phyloP scores from a whole-genome alignment of 2,888 invertebrate species.

The Eledona agricola region DNA sequence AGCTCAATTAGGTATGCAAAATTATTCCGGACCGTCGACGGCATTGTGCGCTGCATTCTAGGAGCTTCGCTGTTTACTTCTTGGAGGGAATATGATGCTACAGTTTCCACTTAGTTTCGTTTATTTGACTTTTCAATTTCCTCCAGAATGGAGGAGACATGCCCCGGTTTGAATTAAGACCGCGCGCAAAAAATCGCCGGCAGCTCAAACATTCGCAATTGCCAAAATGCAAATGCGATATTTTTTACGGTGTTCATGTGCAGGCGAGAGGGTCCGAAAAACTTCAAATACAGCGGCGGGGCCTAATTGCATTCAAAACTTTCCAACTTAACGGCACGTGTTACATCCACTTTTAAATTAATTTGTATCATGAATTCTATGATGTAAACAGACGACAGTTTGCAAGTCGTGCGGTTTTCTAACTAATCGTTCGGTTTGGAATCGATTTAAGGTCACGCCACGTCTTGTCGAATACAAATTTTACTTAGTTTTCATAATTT shows the following conservation, averaged over 20 bases:
- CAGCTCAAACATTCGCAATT: too few relatives aligned
- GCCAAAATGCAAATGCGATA: too few relatives aligned
- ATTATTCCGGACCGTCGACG: slow-evolving; percentile 46
- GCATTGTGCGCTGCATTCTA: slow-evolving; percentile 37
- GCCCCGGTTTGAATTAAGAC: too few relatives aligned
- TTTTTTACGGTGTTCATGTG: not conserved
- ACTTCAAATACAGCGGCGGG: not conserved
- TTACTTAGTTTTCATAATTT: slow-evolving; percentile 33
- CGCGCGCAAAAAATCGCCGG: too few relatives aligned
- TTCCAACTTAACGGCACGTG: slow-evolving; percentile 54
- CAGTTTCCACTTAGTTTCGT: slow-evolving; percentile 47
- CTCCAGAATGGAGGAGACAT: too few relatives aligned
- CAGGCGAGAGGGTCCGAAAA: not conserved
- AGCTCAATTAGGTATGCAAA: slow-evolving; percentile 49
- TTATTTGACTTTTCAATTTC: slow-evolving; percentile 49
- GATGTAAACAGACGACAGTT: slow-evolving; percentile 53
- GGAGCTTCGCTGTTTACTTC: slow-evolving; percentile 43
- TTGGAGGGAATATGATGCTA: slow-evolving; percentile 44
- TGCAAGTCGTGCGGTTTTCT: slow-evolving; percentile 47
- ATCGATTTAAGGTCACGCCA: slow-evolving; percentile 40
- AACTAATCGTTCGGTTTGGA: slow-evolving; percentile 46
- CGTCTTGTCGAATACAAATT: slow-evolving; percentile 20
- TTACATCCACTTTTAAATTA: slow-evolving; percentile 56
- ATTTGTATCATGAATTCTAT: slow-evolving; percentile 57
- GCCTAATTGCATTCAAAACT: slow-evolving; percentile 53